Base-by-base conservation (phyloP, 92 coral and sea anemone genomes). In the Zoanthus sociatus region DNA sequence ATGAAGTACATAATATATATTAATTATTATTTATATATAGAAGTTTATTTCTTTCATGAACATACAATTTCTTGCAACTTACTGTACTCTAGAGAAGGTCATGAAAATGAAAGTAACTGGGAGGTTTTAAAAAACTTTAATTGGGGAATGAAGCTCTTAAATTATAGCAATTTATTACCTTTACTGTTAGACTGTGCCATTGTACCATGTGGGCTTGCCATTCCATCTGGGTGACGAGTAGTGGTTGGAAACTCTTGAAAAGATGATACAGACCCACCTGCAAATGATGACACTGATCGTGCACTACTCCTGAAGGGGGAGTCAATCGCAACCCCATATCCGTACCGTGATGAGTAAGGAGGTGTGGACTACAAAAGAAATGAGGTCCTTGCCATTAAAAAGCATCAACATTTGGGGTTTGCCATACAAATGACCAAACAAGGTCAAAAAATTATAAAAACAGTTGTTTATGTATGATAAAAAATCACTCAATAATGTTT, bases 181-280 rank as follows among this genome's bases (percentile, higher is more conserved):
- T 94, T 92, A 78, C 98, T 97, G 84, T 95, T 97, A 58, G 95
- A 93, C n/a, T 97, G 98, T 30, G 99, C 92, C 53, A 90, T 89
- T 15, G 94, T 95, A 16, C 94, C 95, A 69, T 73, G 90, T 9
- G 96, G 95, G 17, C 96, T 84, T 21, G 92, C 93, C 53, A 89
- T 56, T 32, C 94, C 91, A 4, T 86, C 94, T 44, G 88, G 90
- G 7, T 78, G 89, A 63, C 83, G 88, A 10, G 76, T 77, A 10
- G 83, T 87, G 32, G 92, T 78, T 53, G 96, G 97, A 82, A 92
- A 93, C 79, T 92, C 97, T 73, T 94, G 92, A 75, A 92, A 95
- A 6, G 99, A 97, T 55, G 98, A 92, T 20, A 97, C 95, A 18
- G 99, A 97, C 55, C 98, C 96, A 88, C 95, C 96, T 5, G 93